These are phyloP conservation scores for Papilio polytes DNA, from an alignment of 1,140 invertebrate species.

Conservation along the genomic window DNA sequence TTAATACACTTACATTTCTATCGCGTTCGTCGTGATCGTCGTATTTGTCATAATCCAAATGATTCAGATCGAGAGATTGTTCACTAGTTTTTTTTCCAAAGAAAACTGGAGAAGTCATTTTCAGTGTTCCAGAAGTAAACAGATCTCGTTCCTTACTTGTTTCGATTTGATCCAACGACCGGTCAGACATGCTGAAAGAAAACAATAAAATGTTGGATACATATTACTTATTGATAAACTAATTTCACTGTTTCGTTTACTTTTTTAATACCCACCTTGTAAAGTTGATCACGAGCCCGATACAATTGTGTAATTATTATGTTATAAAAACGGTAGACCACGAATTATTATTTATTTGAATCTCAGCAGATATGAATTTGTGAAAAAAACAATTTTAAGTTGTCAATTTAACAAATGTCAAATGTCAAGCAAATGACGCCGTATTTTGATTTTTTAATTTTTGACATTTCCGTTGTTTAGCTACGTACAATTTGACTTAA, in stretches of 20 bases:
- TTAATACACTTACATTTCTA: not conserved
- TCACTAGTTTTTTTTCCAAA: not conserved
- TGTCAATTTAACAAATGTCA: slow-evolving; percentile 2
- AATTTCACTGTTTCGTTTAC: not conserved
- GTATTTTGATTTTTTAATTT: not conserved
- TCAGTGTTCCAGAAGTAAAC: not conserved
- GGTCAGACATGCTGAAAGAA: not conserved
- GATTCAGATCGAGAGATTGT: not conserved
- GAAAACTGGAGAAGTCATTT: not conserved
- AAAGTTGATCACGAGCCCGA: not conserved
- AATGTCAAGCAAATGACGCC: not conserved
- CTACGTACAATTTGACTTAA: not conserved
- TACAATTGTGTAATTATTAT: not conserved
- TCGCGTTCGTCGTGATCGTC: not conserved
- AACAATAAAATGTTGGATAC: not conserved
- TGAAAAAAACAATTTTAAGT: not conserved
- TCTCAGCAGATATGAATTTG: not conserved
- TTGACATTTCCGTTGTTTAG: not conserved
- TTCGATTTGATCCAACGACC: not conserved
- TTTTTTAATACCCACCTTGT: not conserved
- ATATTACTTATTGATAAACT: not conserved
- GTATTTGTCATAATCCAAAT: not conserved
- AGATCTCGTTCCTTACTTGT: not conserved
- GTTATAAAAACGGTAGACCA: not conserved
- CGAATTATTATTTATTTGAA: not conserved